phyloP scores from a whole-genome alignment of 2,113 vertebrate species.

The mouse (Mus musculus) region GRCm39 chr8:90375001-90375500 shows the following conservation, averaged over 20 bases:
- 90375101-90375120: not conserved
- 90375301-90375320: not conserved
- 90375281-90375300: not conserved
- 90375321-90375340: not conserved
- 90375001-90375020: too few relatives aligned
- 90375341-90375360: accelerated
- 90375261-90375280: not conserved
- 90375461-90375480: not conserved
- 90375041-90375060: not conserved
- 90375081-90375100: not conserved
- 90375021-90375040: not conserved
- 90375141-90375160: not conserved
- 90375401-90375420: not conserved
- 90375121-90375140: not conserved
- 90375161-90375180: not conserved
- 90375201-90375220: not conserved
- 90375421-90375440: not conserved
- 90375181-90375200: not conserved
- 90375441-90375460: not conserved
- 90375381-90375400: not conserved
- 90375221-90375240: not conserved
- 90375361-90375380: not conserved
- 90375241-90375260: not conserved
- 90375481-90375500: not conserved
- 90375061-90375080: not conserved